A percentile compares a stretch with the other conserved stretches of the same genome.
Evolutionary conservation across 2,797 vertebrate species (phyloP).

Genomic region (Acipenser ruthenus): DNA sequence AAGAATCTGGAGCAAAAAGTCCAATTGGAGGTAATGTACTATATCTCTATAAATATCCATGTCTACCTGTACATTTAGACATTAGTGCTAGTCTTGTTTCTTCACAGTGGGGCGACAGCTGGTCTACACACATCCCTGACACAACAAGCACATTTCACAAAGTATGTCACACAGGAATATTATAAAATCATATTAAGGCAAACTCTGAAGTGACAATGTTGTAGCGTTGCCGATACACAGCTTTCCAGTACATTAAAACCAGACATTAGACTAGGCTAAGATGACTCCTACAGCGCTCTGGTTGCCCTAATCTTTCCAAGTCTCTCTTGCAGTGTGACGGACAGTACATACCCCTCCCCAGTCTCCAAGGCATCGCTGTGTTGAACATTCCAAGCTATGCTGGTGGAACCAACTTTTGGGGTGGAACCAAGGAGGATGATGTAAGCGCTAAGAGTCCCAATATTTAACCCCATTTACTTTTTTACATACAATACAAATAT

Average conservation of each 20-base stretch:
- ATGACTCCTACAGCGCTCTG: too few relatives aligned
- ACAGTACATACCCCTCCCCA: constrained; percentile 95
- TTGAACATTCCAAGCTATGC: constrained; percentile 96
- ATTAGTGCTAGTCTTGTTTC: constrained; percentile 1
- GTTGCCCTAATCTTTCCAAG: too few relatives aligned
- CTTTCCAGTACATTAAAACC: too few relatives aligned
- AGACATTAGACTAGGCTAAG: too few relatives aligned
- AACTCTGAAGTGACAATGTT: too few relatives aligned
- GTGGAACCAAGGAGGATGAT: constrained; percentile 94
- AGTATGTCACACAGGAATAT: background rate
- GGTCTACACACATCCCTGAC: background rate
- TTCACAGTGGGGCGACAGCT: background rate
- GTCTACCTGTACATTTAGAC: too few relatives aligned
- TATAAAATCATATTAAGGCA: too few relatives aligned
- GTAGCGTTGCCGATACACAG: too few relatives aligned
- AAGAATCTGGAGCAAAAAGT: constrained; percentile 97
- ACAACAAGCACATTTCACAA: background rate
- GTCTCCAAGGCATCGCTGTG: constrained; percentile 91
- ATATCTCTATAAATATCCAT: too few relatives aligned
- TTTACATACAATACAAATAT: too few relatives aligned
- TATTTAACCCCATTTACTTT: too few relatives aligned
- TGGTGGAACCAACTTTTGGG: constrained; percentile 97
- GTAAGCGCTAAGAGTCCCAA: constrained; percentile 58
- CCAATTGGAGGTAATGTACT: constrained; percentile 79
- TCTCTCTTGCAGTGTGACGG: constrained; percentile 77